Percentiles rank a stretch among this genome's conserved stretches.
Evolutionary conservation across 2,888 invertebrate species (phyloP).

Genomic region (Drosophila histrio): DNA sequence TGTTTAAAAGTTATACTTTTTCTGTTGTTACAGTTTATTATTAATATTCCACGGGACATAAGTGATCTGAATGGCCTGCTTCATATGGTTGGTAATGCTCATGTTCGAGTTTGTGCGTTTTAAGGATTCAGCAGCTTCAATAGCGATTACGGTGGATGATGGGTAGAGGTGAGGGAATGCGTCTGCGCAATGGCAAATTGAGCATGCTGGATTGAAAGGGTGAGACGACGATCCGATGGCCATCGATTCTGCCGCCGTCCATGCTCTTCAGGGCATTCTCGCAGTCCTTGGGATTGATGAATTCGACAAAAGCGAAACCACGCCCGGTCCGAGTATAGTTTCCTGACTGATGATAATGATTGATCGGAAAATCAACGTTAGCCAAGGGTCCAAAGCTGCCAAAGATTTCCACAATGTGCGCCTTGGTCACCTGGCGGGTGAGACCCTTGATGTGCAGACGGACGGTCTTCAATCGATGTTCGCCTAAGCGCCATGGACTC

Average conservation of each 20-base stretch:
- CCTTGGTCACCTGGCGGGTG: conserved; percentile 51
- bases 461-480: conserved; percentile 1
- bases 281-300: conserved; percentile 44
- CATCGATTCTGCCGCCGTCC: conserved; percentile 63
- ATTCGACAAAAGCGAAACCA: conserved; percentile 63
- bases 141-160: neutral
- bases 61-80: neutral
- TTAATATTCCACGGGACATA: neutral
- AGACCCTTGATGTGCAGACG: conserved; percentile 58
- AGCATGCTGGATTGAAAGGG: conserved; percentile 45
- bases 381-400: conserved; percentile 44
- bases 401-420: conserved; percentile 53
- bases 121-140: neutral
- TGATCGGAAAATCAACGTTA: conserved; percentile 56
- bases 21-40: neutral
- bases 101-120: neutral
- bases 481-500: neutral
- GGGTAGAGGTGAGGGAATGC: neutral
- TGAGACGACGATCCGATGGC: conserved; percentile 34
- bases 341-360: conserved; percentile 4
- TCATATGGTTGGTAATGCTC: neutral
- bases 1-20: neutral
- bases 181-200: conserved; percentile 39
- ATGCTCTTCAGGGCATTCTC: conserved; percentile 38
- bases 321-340: conserved; percentile 23